Base-by-base conservation (phyloP, 2,113 vertebrate species). In the Dipodomys ordii region DNA sequence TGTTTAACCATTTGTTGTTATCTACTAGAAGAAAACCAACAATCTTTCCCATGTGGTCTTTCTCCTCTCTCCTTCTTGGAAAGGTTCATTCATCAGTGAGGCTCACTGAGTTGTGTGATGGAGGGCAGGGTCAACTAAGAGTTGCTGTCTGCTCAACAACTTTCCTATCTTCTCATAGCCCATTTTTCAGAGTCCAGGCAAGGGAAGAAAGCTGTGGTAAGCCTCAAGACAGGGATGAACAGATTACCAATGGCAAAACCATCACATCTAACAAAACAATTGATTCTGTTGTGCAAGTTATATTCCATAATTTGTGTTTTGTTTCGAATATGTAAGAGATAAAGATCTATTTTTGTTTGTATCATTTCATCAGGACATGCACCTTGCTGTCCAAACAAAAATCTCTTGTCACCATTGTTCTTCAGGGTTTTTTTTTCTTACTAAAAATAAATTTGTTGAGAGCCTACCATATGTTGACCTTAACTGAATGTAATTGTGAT, bases 361-460 rank as follows among this genome's bases (percentile, higher is more conserved):
- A 65, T 83, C 32, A 83, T 46, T 79, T 90, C 60, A 92, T 86
- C 4, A 69, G n/a, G 83, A 89, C 10, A 62, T 79, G 35, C n/a
- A 90, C 86, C 78, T 86, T 18, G 72, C 39, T 68, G 23, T 62
- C 72, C 68, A 32, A 82, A 71, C 20, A 65, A 65, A 25, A 76
- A 85, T 25, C 46, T 71, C 73, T 72, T 82, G 28, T 46, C 71
- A 32, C 23, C 4, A 20, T 18, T 65, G 0, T 44, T 79, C 16
- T 62, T 62, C 49, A 49, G 49, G 16, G 4, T 62, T 62, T 16
- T 12, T 71, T 84, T 81, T 85, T 60, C 10, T 7, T 46, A 44
- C 25, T 78, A 20, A 57, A 35, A 32, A 73, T 16, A 76, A 6
- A 71, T 60, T 73, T 76, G 53, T 71, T 78, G 76, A 76, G 6